Base-by-base conservation (phyloP, 2,113 vertebrate species). In the Cygnus buccinator region DNA sequence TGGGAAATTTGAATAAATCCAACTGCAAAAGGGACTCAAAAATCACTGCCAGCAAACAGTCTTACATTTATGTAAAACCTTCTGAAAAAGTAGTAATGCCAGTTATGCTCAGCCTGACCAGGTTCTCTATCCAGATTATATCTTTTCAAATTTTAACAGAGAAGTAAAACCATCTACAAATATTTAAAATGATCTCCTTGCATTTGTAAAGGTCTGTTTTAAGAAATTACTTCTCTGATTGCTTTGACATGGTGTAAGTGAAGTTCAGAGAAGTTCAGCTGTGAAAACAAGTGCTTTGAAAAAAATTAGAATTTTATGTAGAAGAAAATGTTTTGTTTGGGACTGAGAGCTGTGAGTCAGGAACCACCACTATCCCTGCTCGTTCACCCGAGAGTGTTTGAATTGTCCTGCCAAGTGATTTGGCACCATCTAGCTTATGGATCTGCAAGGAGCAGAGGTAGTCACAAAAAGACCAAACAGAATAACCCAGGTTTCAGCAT, bases 401-500 rank as follows among this genome's bases (percentile, higher is more conserved):
- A 50, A 67, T 79, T 55, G 23, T 61, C 84, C 77, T 93, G 75
- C 84, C 58, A 72, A 76, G 62, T n/a, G 87, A 41, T 91, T 97
- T 96, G 83, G 83, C 83, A 94, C 43, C 7, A 17, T 35, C 7
- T 21, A 84, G 43, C 44, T 43, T 92, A 96, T 86, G 95, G 84
- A 93, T 85, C 86, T 2, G 1, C 80, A 93, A n/a, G 48, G 58
- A 63, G 78, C 39, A 31, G 50, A 89, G 68, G 28, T 62, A 93
- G 43, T 85, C 70, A 89, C 71, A 90, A 86, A 59, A 76, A 74
- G 19, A 75, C 7, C 11, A 2, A 77, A 62, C 59, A 95, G 80
- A 94, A 15, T 77, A 54, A 4, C 4, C 4, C 13, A 48, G 21
- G 19, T 73, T 84, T 94, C 62, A 44, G 25, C 59, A 44, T 54